These are phyloP conservation scores for Plebejus anna DNA, from an alignment of 2,888 invertebrate genomes.

Conservation along the genomic window DNA sequence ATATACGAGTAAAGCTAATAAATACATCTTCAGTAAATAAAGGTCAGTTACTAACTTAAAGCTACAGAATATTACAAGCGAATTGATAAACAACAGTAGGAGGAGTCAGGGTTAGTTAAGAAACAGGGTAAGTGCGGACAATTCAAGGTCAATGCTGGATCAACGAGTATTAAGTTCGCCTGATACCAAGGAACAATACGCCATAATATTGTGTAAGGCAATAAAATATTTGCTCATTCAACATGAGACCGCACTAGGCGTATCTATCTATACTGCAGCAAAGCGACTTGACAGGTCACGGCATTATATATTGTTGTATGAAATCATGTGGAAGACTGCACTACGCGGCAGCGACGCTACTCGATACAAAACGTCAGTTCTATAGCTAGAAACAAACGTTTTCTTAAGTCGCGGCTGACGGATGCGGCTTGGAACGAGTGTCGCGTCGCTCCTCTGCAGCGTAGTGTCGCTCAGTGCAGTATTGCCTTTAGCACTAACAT, in stretches of 20 bases:
- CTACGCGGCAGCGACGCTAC: too few relatives aligned
- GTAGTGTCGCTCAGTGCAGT: background rate
- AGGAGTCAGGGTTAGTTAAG: background rate
- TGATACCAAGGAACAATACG: background rate
- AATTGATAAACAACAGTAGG: background rate
- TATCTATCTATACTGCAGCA: background rate
- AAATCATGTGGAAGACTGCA: too few relatives aligned
- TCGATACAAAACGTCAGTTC: too few relatives aligned
- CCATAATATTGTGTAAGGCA: background rate
- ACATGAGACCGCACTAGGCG: background rate
- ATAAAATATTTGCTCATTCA: background rate
- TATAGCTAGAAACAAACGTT: too few relatives aligned
- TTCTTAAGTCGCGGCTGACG: too few relatives aligned
- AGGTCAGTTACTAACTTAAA: constrained; percentile 1
- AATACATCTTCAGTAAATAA: constrained; percentile 19
- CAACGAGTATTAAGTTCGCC: background rate
- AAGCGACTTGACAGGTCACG: background rate
- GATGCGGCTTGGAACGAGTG: too few relatives aligned
- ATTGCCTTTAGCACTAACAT: too few relatives aligned
- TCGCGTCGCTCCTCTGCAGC: background rate
- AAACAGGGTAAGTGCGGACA: background rate
- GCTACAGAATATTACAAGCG: constrained; percentile 10
- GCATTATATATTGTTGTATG: background rate
- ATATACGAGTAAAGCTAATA: constrained; percentile 9
- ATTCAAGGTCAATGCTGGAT: background rate